These are phyloP conservation scores for Galago senegalensis DNA, from an alignment of 2,797 vertebrate genomes.

Conservation along the genomic window DNA sequence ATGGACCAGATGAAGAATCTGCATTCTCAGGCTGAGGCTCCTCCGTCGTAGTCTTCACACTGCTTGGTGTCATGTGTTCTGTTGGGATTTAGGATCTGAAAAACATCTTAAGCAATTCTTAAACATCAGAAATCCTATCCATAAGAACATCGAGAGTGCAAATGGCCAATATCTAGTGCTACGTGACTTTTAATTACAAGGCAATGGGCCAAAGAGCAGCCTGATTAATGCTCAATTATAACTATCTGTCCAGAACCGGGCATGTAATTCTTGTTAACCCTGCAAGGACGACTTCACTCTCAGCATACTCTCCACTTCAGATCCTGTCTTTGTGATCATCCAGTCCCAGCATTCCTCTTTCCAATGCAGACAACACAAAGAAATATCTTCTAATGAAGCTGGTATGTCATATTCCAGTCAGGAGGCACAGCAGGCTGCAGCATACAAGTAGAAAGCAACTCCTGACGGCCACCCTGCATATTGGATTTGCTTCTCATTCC, in stretches of 20 bases:
- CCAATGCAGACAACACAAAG: conserved; percentile 7
- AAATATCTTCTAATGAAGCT: conserved; percentile 15
- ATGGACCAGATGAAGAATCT: too few relatives aligned
- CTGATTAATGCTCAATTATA: not conserved
- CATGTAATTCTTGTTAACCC: not conserved
- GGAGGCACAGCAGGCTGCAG: not conserved
- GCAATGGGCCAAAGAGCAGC: not conserved
- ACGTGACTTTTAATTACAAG: not conserved
- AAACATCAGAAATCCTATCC: not conserved
- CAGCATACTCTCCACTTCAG: not conserved
- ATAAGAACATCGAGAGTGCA: not conserved
- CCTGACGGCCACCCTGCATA: not conserved
- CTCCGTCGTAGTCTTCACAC: not conserved
- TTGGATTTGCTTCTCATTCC: not conserved
- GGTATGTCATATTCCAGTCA: not conserved
- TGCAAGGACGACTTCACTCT: not conserved
- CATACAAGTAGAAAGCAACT: not conserved
- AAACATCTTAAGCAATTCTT: not conserved
- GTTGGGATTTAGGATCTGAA: not conserved
- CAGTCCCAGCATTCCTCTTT: conserved; percentile 24
- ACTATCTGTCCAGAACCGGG: not conserved
- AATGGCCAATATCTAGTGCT: not conserved
- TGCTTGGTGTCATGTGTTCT: not conserved
- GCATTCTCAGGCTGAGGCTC: not conserved
- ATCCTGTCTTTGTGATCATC: not conserved